Percentiles rank a stretch among this genome's conserved stretches.
phyloP scores from a whole-genome alignment of 2,888 invertebrate genomes.

The Endotricha flammealis region DNA sequence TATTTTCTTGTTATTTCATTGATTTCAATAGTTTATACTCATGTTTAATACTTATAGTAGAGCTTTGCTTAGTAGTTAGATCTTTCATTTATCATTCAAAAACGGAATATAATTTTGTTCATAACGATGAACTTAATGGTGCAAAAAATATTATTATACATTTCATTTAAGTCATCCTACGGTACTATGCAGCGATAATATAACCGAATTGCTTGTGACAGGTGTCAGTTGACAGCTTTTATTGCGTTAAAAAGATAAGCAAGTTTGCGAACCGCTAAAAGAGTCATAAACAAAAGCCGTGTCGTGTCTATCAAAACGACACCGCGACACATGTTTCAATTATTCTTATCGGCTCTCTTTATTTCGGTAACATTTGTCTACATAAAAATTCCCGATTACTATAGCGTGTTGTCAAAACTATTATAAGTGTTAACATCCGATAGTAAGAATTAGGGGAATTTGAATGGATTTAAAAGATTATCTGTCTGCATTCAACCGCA shows the following conservation, averaged over 20 bases:
- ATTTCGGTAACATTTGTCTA: slow-evolving; percentile 30
- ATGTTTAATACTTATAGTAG: too few relatives aligned
- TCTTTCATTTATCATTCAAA: too few relatives aligned
- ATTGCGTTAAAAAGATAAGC: slow-evolving; percentile 48
- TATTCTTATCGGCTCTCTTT: slow-evolving; percentile 62
- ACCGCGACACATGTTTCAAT: slow-evolving; percentile 70
- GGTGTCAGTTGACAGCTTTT: slow-evolving; percentile 62
- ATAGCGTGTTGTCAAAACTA: slow-evolving; percentile 15
- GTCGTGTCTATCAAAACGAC: slow-evolving; percentile 33
- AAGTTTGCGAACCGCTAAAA: slow-evolving; percentile 43
- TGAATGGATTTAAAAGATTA: slow-evolving; percentile 57
- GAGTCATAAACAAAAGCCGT: slow-evolving; percentile 37
- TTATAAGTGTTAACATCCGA: slow-evolving; percentile 9
- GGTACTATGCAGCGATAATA: slow-evolving; percentile 10
- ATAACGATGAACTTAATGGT: too few relatives aligned
- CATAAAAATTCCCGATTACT: slow-evolving; percentile 20
- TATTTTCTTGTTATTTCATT: too few relatives aligned
- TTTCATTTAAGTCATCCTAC: not conserved
- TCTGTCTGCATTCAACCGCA: slow-evolving; percentile 59
- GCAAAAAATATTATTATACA: too few relatives aligned
- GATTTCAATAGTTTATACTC: too few relatives aligned
- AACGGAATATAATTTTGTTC: too few relatives aligned
- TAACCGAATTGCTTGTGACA: slow-evolving; percentile 43
- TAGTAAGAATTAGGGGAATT: slow-evolving; percentile 29
- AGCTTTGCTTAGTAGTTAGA: too few relatives aligned